Evolutionary conservation across 2,888 invertebrate genomes (phyloP).

Genomic region (Euplexia lucipara): DNA sequence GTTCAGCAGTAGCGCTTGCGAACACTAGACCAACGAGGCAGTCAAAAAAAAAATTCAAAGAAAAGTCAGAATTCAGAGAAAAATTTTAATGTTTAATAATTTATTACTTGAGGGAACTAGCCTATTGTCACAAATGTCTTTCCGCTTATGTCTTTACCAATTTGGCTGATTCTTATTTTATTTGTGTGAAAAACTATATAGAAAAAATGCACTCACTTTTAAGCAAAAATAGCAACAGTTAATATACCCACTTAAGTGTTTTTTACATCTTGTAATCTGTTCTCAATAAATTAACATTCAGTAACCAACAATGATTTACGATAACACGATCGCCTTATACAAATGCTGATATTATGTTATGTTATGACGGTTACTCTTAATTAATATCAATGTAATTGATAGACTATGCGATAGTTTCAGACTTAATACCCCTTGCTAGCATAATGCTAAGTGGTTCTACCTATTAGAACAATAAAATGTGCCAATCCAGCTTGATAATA

Average conservation of each 20-base stretch:
- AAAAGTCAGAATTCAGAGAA: no score
- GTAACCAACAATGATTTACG: slow-evolving; percentile 53
- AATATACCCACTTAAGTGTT: neutral
- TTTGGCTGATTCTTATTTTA: no score
- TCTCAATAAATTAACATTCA: slow-evolving; percentile 38
- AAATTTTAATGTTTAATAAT: no score
- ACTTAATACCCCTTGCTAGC: slow-evolving; percentile 27
- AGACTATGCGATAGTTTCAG: slow-evolving; percentile 33
- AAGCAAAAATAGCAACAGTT: neutral
- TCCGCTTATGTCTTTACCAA: no score
- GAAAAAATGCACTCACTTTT: no score
- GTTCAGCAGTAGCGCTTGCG: no score
- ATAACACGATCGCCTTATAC: slow-evolving; percentile 50
- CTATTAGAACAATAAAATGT: slow-evolving; percentile 24
- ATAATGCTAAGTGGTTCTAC: slow-evolving; percentile 23
- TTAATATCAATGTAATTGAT: slow-evolving; percentile 46
- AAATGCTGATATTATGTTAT: slow-evolving; percentile 46
- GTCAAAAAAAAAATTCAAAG: no score
- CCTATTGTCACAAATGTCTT: no score
- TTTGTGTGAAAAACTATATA: no score
- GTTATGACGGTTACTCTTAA: slow-evolving; percentile 42
- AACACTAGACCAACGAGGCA: no score
- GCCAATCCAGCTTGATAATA: slow-evolving; percentile 35
- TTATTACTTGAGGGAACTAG: no score
- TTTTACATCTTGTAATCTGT: neutral